Percentiles rank a stretch among this genome's conserved stretches.
These are phyloP conservation scores for Sorex maritimensis DNA, from an alignment of 2,797 vertebrate genomes.

Conservation along the genomic window DNA sequence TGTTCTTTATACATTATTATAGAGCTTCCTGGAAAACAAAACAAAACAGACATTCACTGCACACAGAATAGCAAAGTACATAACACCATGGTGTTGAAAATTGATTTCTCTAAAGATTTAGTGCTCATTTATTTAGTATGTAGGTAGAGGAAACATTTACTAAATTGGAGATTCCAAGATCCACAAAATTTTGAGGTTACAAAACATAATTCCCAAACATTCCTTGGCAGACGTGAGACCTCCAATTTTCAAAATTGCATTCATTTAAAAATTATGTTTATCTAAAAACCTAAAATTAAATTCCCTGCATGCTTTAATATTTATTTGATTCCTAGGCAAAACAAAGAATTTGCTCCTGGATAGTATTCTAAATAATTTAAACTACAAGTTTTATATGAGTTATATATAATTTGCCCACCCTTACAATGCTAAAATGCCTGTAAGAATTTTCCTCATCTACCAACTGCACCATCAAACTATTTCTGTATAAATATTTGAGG, in stretches of 20 bases:
- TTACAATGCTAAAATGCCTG: neutral
- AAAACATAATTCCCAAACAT: neutral
- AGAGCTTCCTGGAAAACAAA: neutral
- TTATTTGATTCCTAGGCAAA: neutral
- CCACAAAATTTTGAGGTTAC: neutral
- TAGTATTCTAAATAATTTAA: conserved; percentile 31
- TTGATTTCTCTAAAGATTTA: neutral
- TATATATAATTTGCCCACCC: neutral
- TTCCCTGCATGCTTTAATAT: neutral
- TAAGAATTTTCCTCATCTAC: conserved; percentile 12
- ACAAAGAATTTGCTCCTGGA: neutral
- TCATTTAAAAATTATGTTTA: neutral
- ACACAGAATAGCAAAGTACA: neutral
- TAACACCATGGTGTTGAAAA: neutral
- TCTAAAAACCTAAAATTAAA: neutral
- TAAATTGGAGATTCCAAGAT: neutral
- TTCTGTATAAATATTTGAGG: conserved; percentile 20
- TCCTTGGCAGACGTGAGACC: neutral
- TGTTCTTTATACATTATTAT: neutral
- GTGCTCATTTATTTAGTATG: neutral
- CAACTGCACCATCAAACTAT: conserved; percentile 33
- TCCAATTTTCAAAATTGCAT: conserved; percentile 18
- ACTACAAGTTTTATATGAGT: neutral
- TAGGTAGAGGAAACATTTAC: neutral
- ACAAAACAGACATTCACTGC: no score